phyloP scores from a whole-genome alignment of 2,888 invertebrate genomes.

The Digitonthophagus gazella region DNA sequence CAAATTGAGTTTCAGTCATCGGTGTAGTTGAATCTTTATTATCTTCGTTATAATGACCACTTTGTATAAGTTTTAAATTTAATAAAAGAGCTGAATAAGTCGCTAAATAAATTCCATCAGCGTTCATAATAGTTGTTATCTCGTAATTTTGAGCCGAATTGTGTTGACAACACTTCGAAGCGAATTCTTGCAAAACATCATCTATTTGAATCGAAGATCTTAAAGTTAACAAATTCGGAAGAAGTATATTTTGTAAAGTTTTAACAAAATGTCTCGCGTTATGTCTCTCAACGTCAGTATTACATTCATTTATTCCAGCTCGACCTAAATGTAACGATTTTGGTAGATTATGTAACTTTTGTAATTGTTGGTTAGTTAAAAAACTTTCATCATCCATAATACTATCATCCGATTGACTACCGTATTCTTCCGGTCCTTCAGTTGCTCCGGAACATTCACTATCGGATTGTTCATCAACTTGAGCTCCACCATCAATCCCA shows the following conservation, averaged over 20 bases:
- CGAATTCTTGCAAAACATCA: constrained; percentile 87
- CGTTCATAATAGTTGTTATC: constrained; percentile 80
- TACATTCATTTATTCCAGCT: constrained; percentile 59
- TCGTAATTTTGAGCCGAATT: constrained; percentile 64
- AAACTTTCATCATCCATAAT: constrained; percentile 79
- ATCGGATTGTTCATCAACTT: constrained; percentile 47
- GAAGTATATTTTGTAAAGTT: constrained; percentile 68
- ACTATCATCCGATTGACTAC: constrained; percentile 60
- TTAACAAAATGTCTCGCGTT: constrained; percentile 83
- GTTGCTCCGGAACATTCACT: constrained; percentile 59
- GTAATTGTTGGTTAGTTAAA: constrained; percentile 50
- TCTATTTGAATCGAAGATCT: constrained; percentile 85
- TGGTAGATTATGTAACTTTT: constrained; percentile 57
- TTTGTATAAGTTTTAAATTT: constrained; percentile 74
- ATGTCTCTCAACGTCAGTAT: constrained; percentile 81
- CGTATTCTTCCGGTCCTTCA: constrained; percentile 69
- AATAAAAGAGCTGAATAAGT: constrained; percentile 82
- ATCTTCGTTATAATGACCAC: constrained; percentile 67
- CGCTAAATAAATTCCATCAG: constrained; percentile 91
- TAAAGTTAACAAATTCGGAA: constrained; percentile 73
- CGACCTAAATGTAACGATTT: constrained; percentile 56
- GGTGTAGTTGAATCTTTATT: constrained; percentile 50
- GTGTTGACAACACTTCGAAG: constrained; percentile 87
- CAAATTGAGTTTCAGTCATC: constrained; percentile 82
- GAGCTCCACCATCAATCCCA: constrained; percentile 52